phyloP scores from a whole-genome alignment of 2,888 invertebrate species.

The Pharmacophagus antenor region DNA sequence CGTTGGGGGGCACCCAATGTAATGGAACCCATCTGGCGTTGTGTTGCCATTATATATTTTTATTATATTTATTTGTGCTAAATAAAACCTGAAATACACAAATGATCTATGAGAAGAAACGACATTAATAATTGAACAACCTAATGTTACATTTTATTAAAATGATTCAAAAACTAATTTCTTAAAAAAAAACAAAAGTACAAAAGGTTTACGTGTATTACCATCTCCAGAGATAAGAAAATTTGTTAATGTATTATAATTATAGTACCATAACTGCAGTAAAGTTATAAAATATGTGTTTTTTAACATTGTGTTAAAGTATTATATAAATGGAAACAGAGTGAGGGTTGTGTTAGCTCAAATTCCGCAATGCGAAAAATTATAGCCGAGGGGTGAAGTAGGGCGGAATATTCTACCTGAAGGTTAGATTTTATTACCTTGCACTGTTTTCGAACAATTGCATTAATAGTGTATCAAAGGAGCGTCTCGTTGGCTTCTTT shows the following conservation, averaged over 20 bases:
- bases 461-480: conserved; percentile 78
- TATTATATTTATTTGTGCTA: too few relatives aligned
- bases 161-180: too few relatives aligned
- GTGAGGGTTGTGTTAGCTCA: conserved; percentile 42
- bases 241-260: neutral
- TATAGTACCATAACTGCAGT: neutral
- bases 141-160: too few relatives aligned
- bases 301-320: neutral
- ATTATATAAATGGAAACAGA: conserved; percentile 38
- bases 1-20: too few relatives aligned
- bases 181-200: too few relatives aligned
- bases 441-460: conserved; percentile 77
- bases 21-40: too few relatives aligned
- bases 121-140: too few relatives aligned
- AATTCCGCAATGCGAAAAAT: conserved; percentile 79
- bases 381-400: conserved; percentile 67
- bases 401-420: conserved; percentile 71
- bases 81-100: too few relatives aligned
- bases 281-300: neutral
- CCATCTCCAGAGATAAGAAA: too few relatives aligned
- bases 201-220: too few relatives aligned
- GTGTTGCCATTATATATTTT: too few relatives aligned
- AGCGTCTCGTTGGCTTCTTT: conserved; percentile 66
- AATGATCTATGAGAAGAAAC: too few relatives aligned
- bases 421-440: conserved; percentile 73